phyloP scores from a whole-genome alignment of 2,888 invertebrate genomes.

The Baronia brevicornis region DNA sequence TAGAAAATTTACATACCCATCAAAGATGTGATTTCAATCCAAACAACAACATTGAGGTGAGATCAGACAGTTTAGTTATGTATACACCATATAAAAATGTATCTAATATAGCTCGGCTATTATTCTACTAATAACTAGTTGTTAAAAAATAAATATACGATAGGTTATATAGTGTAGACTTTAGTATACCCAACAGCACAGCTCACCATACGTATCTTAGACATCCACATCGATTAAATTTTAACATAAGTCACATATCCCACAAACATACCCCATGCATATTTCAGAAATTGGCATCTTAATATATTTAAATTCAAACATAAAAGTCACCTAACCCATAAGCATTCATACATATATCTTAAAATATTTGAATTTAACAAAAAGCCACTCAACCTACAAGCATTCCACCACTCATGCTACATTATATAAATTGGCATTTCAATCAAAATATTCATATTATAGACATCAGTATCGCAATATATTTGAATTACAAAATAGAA shows the following conservation, averaged over 20 bases:
- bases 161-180: constrained; percentile 32
- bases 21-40: constrained; percentile 22
- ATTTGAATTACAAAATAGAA: too few relatives aligned
- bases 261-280: constrained; percentile 8
- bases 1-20: constrained; percentile 37
- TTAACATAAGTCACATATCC: constrained; percentile 2
- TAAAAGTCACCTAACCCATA: too few relatives aligned
- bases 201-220: constrained; percentile 12
- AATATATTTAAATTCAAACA: constrained; percentile 10
- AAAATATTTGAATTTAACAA: too few relatives aligned
- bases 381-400: too few relatives aligned
- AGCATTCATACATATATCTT: too few relatives aligned
- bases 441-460: too few relatives aligned
- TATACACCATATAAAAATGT: constrained; percentile 28
- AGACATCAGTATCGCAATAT: too few relatives aligned
- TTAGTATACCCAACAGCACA: constrained; percentile 31
- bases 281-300: too few relatives aligned
- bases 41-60: constrained; percentile 51
- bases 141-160: constrained; percentile 30
- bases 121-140: constrained; percentile 23
- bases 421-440: too few relatives aligned
- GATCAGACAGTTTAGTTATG: constrained; percentile 56
- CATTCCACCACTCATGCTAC: too few relatives aligned
- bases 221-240: constrained; percentile 6
- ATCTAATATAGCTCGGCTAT: constrained; percentile 27